A percentile compares a stretch with the other conserved stretches of the same genome.
Conservation (phyloP, 2,113 vertebrate genomes). For the Brevimyrus niger region DNA sequence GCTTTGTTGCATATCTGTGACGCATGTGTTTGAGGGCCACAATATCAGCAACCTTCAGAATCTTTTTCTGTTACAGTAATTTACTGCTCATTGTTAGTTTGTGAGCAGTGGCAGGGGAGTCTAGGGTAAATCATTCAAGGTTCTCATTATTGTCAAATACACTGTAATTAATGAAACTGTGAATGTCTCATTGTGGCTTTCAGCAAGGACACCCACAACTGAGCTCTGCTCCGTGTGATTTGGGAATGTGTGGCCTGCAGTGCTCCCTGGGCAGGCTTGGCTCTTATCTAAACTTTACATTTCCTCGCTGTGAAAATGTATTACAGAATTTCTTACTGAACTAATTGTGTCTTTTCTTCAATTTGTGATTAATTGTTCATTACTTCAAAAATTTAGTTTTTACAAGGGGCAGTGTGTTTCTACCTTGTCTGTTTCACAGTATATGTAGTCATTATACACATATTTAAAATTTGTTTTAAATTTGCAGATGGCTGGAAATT, state of each 20-base stretch:
- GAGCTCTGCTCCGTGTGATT: neutral
- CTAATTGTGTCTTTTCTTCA: neutral
- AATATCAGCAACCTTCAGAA: neutral
- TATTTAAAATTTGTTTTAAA: neutral
- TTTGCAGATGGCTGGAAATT: neutral
- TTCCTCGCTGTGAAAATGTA: neutral
- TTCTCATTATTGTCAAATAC: neutral
- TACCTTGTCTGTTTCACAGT: neutral
- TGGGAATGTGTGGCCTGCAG: neutral
- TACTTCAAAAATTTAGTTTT: neutral
- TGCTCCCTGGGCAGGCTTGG: neutral
- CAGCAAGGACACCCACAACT: conserved; percentile 10
- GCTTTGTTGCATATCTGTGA: neutral
- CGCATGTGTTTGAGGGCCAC: neutral
- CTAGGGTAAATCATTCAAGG: conserved; percentile 9
- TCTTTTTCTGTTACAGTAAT: neutral
- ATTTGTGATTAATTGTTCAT: neutral
- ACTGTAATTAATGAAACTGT: conserved; percentile 2
- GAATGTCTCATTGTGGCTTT: conserved; percentile 6
- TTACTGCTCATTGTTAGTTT: conserved; percentile 1
- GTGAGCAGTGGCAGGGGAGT: neutral
- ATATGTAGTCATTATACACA: neutral
- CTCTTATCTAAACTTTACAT: neutral
- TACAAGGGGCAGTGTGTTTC: neutral
- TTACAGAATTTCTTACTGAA: neutral